Percentiles rank a stretch among this genome's conserved stretches.
phyloP scores from a whole-genome alignment of 2,797 vertebrate genomes.

The Labeo calbasu region DNA sequence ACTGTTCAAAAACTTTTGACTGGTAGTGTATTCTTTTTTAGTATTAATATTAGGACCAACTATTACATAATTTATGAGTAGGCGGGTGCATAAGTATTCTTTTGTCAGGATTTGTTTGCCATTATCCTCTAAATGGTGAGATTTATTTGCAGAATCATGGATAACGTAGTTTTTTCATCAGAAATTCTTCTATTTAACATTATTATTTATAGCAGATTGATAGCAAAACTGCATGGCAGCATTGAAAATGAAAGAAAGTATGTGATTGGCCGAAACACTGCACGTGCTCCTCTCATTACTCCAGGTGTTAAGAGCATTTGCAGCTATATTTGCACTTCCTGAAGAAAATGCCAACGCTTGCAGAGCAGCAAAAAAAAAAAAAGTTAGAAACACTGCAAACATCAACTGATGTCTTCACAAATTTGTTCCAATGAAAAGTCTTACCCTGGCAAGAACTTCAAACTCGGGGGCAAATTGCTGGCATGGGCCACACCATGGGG shows the following conservation, averaged over 20 bases:
- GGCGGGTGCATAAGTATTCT: too few relatives aligned
- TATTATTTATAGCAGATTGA: neutral
- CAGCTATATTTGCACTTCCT: conserved; percentile 22
- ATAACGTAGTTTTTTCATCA: neutral
- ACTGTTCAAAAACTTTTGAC: too few relatives aligned
- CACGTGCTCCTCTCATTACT: neutral
- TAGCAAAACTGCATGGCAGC: neutral
- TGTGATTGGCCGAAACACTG: neutral
- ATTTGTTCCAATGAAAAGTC: conserved; percentile 43
- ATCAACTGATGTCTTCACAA: neutral
- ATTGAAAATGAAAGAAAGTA: neutral
- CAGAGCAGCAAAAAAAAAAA: neutral
- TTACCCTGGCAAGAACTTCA: conserved; percentile 90
- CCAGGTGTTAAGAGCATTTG: conserved; percentile 5
- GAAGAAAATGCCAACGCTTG: neutral
- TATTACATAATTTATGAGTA: neutral
- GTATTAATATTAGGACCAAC: neutral
- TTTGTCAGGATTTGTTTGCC: too few relatives aligned
- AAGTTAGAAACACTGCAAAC: neutral
- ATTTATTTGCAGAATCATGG: neutral
- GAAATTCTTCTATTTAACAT: neutral
- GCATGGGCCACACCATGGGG: conserved; percentile 97
- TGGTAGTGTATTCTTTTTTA: neutral
- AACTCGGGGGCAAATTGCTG: conserved; percentile 95
- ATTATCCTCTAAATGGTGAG: neutral